Evolutionary conservation across 2,113 vertebrate species (phyloP).

Genomic region (Callorhinus ursinus): DNA sequence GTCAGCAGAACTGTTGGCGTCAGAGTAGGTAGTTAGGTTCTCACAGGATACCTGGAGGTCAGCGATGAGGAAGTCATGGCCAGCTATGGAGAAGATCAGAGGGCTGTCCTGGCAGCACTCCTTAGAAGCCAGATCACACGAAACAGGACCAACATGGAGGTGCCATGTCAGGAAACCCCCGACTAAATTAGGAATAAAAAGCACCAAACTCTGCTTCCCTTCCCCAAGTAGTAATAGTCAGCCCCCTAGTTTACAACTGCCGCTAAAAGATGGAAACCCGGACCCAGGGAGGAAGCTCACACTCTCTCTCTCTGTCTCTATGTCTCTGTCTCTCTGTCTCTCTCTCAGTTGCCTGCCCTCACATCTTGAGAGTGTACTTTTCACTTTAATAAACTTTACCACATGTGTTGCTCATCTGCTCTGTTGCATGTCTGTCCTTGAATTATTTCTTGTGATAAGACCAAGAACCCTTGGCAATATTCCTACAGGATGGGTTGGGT

Average conservation of each 20-base stretch:
- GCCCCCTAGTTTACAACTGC: not conserved
- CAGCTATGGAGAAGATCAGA: not conserved
- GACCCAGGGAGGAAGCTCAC: not conserved
- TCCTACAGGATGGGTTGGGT: not conserved
- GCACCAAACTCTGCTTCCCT: not conserved
- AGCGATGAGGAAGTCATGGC: not conserved
- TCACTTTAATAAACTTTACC: not conserved
- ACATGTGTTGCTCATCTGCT: not conserved
- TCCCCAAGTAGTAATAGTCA: not conserved
- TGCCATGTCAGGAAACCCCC: not conserved
- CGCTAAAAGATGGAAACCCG: not conserved
- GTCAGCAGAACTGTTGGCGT: rapidly evolving
- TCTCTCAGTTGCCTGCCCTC: not conserved
- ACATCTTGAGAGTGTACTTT: not conserved
- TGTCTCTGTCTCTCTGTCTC: not conserved
- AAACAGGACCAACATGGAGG: not conserved
- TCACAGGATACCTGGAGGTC: not conserved
- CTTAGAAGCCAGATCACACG: not conserved
- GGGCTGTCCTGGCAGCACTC: not conserved
- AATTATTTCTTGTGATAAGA: not conserved
- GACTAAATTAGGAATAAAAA: not conserved
- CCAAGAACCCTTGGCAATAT: not conserved
- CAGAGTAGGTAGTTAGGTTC: not conserved
- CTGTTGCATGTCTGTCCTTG: not conserved
- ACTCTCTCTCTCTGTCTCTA: not conserved